Evolutionary conservation across 2,113 vertebrate species (phyloP), one percentile per base, ranked within the genome.

Genomic region (Sigmodon hispidus): DNA sequence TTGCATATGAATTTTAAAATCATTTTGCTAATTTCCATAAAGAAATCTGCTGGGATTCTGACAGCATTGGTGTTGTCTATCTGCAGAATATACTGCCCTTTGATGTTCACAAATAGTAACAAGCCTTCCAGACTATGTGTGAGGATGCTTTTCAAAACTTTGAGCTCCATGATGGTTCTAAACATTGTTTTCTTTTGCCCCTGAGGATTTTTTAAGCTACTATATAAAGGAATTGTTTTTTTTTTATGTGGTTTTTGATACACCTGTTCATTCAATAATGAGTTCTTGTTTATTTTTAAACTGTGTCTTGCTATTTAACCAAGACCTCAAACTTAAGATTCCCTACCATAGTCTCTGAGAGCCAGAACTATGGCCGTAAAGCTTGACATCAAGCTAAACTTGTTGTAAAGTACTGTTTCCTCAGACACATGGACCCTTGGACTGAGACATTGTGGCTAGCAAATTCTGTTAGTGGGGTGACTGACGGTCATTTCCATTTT

Each of bases 171-270:
- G 36, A 21, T 45, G 5, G 52, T 50, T 80, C 9, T 61, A 63
- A 72, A 48, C 29, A 45, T 96, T 93, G 4, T 34, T 24, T 83
- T 83, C 36, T 87, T 40, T 87, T 90, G 59, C 70, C 77, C 13
- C 12, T 50, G 24, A 61, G 17, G 57, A 21, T 55, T 85, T 73
- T 93, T 95, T 87, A 89, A 79, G 21, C 12, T 70, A 7, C 67
- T 81, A 12, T 81, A 55, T n/a, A 96, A 50, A 94, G 43, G 31
- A 86, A 81, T 89, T 79, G 48, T 92, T 95, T 89, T 91, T 89
- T 91, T 15, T 79, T 40, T 31, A 84, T 93, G 75, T 72, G n/a
- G 79, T 43, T 87, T 72, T 87, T 29, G 4, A 69, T 69, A n/a
- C 69, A 12, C 31, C 45, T 69, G 12, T 69, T 87, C 0, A 55